Conservation (phyloP, 2,888 invertebrate genomes). For the Drosophila greeni region DNA sequence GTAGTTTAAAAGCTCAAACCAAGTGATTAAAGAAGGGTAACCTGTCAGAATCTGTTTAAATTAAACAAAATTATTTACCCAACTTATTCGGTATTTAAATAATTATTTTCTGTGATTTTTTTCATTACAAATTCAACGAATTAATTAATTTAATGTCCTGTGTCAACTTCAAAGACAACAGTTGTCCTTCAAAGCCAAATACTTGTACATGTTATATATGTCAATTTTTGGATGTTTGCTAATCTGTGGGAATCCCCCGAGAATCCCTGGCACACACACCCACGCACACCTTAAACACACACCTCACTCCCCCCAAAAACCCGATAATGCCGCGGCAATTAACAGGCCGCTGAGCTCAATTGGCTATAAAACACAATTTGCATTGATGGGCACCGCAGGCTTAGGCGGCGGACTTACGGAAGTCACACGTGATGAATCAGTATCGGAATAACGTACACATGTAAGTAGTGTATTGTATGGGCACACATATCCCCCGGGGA, state of each 20-base stretch:
- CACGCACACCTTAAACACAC: neutral
- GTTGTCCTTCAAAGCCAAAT: neutral
- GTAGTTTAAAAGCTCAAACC: neutral
- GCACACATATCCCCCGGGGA: conserved; percentile 13
- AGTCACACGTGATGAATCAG: conserved; percentile 39
- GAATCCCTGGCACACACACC: neutral
- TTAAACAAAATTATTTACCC: too few relatives aligned
- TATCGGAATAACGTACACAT: conserved; percentile 6
- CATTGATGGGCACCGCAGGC: conserved; percentile 43
- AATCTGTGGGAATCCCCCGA: conserved; percentile 2
- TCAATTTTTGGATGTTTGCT: conserved; percentile 9
- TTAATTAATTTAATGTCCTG: too few relatives aligned
- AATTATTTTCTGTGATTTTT: neutral
- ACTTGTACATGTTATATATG: too few relatives aligned
- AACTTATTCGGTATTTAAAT: neutral
- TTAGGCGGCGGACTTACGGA: conserved; percentile 30
- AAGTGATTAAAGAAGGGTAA: neutral
- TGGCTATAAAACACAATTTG: conserved; percentile 46
- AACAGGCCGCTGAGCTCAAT: conserved; percentile 53
- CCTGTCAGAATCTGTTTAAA: neutral
- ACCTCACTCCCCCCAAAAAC: neutral
- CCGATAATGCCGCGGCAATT: conserved; percentile 46
- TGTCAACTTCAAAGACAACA: neutral
- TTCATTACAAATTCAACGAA: too few relatives aligned
- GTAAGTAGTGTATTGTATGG: conserved; percentile 5